Conservation (phyloP, 2,797 vertebrate genomes). For the Scolopax bukidnonensis region DNA sequence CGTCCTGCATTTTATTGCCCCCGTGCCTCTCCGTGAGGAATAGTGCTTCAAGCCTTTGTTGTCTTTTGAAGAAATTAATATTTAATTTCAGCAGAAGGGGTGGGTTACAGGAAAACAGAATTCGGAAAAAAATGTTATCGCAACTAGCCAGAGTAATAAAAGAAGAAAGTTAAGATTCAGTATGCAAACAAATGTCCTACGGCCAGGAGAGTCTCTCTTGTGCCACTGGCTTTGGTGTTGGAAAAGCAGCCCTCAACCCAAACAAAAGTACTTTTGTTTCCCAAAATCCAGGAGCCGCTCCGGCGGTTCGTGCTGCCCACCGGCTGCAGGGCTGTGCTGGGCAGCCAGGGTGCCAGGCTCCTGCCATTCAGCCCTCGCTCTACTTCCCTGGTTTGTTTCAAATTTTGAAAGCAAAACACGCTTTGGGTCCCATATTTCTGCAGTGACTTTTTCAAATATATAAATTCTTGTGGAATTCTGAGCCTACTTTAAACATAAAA, state of each 20-base stretch:
- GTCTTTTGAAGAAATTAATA: conserved; percentile 27
- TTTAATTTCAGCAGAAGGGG: conserved; percentile 32
- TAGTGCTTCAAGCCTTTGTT: background rate
- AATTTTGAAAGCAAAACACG: background rate
- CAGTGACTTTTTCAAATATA: background rate
- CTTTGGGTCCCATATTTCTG: background rate
- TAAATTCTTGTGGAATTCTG: background rate
- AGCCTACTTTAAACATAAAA: background rate
- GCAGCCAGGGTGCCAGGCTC: background rate
- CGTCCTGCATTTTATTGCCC: background rate
- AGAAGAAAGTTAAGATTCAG: conserved; percentile 32
- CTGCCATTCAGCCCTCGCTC: background rate
- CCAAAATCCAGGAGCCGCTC: conserved; percentile 4
- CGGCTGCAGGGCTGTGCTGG: conserved; percentile 4
- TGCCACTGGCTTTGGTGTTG: conserved; percentile 33
- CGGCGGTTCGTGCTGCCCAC: background rate
- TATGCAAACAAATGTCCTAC: background rate
- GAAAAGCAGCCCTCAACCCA: background rate
- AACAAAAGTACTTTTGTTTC: conserved; percentile 66
- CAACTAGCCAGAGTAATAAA: background rate
- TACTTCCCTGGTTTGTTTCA: accelerated
- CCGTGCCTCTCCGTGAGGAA: background rate
- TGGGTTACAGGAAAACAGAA: background rate
- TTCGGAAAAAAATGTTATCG: background rate
- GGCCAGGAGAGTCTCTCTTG: background rate